Conservation (phyloP, 2,888 invertebrate species). For the Pterostichus niger region DNA sequence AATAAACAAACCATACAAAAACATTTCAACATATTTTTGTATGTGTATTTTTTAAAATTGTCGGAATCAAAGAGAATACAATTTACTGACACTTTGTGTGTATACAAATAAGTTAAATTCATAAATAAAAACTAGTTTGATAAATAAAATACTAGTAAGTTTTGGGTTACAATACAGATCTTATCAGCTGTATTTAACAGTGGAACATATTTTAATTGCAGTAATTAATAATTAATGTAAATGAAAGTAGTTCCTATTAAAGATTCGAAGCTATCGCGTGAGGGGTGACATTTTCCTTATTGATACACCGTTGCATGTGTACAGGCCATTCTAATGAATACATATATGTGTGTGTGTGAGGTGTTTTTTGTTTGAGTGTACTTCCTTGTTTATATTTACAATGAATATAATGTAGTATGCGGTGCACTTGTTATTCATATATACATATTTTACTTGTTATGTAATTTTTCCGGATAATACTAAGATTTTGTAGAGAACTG, state of each 20-base stretch:
- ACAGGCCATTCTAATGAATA: not conserved
- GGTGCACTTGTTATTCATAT: constrained; percentile 25
- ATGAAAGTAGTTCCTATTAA: constrained; percentile 1
- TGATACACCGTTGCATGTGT: constrained; percentile 2
- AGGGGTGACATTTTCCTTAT: not conserved
- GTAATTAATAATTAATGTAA: constrained; percentile 28
- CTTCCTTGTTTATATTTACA: constrained; percentile 8
- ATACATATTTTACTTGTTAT: constrained; percentile 6
- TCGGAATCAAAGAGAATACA: no score
- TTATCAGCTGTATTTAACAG: not conserved
- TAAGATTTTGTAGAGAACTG: not conserved
- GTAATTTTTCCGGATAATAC: not conserved
- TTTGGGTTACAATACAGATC: not conserved
- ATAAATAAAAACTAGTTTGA: no score
- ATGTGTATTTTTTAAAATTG: no score
- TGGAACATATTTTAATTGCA: constrained; percentile 14
- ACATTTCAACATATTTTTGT: no score
- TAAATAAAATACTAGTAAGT: constrained; percentile 5
- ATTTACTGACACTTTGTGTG: no score
- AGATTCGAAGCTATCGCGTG: constrained; percentile 15
- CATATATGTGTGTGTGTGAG: constrained; percentile 1
- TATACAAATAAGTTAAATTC: no score
- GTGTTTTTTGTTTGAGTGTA: not conserved
- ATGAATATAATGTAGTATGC: constrained; percentile 12
- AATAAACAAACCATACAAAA: no score